Conservation (phyloP, 2,113 vertebrate genomes). For the Pelobates fuscus region DNA sequence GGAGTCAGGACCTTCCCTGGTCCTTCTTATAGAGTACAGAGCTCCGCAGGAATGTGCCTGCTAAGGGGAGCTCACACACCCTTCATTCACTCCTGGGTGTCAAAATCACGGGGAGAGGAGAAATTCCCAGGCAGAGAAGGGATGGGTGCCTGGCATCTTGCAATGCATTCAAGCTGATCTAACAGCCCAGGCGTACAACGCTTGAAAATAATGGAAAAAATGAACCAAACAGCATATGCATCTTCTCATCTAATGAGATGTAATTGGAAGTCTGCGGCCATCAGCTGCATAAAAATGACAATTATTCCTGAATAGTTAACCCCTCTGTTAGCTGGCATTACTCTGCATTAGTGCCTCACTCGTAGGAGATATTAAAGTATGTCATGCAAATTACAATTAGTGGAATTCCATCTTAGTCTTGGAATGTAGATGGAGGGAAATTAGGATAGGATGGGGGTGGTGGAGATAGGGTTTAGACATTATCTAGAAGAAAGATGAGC, state of each 20-base stretch:
- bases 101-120: conserved; percentile 32
- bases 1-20: background rate
- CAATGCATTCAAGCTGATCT: conserved; percentile 31
- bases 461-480: too few species aligned
- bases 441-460: too few species aligned
- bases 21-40: conserved; percentile 10
- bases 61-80: conserved; percentile 11
- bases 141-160: conserved; percentile 4
- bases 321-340: background rate
- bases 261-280: conserved; percentile 24
- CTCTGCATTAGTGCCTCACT: background rate
- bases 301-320: conserved; percentile 32
- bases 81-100: conserved; percentile 26
- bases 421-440: too few species aligned
- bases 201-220: conserved; percentile 34
- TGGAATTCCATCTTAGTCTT: too few species aligned
- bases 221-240: conserved; percentile 37
- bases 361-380: too few species aligned
- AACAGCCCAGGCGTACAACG: conserved; percentile 28
- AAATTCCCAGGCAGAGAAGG: conserved; percentile 2
- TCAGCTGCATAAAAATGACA: conserved; percentile 11
- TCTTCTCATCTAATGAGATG: conserved; percentile 36
- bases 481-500: too few species aligned
- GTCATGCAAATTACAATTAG: too few species aligned
- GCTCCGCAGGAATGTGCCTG: conserved; percentile 30